Conservation (phyloP, 2,113 vertebrate genomes). For the Varanus salvator region DNA sequence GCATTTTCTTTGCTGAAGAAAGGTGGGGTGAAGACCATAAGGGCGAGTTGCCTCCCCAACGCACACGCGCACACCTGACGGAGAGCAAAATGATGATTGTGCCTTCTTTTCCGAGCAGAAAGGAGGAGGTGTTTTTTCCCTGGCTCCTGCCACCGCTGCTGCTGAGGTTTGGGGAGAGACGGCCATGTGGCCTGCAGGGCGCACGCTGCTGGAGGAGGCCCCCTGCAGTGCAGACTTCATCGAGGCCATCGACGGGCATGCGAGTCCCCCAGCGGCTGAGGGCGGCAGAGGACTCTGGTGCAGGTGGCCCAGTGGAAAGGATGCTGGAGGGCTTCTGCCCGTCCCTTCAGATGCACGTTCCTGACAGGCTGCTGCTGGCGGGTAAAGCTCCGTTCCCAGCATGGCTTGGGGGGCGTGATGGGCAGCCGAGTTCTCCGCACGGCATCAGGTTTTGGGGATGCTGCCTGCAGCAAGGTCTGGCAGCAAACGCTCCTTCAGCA, state of each 20-base stretch:
- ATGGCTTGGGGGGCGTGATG: too few relatives aligned
- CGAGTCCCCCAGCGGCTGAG: conserved; percentile 78
- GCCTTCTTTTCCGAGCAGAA: neutral
- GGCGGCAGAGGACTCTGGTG: conserved; percentile 49
- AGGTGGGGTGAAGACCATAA: neutral
- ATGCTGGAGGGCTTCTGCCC: conserved; percentile 50
- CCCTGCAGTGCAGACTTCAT: conserved; percentile 71
- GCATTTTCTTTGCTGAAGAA: neutral
- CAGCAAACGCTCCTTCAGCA: neutral
- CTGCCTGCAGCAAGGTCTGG: neutral
- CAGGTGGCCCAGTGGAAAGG: neutral
- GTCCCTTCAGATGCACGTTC: conserved; percentile 79
- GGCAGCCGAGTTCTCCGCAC: neutral
- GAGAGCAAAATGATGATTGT: neutral
- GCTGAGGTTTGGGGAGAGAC: neutral
- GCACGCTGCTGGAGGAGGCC: neutral
- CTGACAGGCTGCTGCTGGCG: conserved; percentile 78
- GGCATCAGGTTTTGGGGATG: neutral
- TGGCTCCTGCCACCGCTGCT: neutral
- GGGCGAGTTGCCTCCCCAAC: too few relatives aligned
- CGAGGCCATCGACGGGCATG: conserved; percentile 79
- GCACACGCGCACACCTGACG: too few relatives aligned
- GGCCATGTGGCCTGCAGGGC: conserved; percentile 49
- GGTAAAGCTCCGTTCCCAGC: conserved; percentile 59
- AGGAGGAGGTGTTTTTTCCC: neutral